Evolutionary conservation across 2,797 vertebrate genomes (phyloP).

Genomic region (Orientallactaga sibirica): DNA sequence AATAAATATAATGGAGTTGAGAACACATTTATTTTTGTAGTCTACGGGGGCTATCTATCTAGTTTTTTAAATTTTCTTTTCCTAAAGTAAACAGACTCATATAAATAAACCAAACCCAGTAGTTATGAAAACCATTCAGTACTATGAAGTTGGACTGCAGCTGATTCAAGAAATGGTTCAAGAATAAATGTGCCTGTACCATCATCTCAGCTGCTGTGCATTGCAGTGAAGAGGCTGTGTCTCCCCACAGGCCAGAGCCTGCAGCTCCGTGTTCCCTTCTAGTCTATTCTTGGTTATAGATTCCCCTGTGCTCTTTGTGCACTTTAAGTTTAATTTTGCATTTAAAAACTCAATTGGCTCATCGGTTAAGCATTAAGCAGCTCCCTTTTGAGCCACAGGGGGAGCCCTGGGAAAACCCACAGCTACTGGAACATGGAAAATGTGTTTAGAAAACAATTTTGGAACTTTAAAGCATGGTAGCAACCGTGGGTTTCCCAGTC

Average conservation of each 20-base stretch:
- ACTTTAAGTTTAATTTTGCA: slow-evolving; percentile 86
- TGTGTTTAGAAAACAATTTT: slow-evolving; percentile 83
- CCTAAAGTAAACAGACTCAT: not conserved
- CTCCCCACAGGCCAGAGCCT: slow-evolving; percentile 1
- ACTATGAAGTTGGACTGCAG: not conserved
- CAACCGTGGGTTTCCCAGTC: slow-evolving; percentile 80
- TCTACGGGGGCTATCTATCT: not conserved
- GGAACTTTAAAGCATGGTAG: slow-evolving; percentile 83
- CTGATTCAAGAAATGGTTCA: not conserved
- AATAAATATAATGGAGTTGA: not conserved
- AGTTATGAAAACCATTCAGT: not conserved
- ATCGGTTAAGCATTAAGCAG: slow-evolving; percentile 86
- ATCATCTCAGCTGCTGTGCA: not conserved
- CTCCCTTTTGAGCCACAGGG: slow-evolving; percentile 85
- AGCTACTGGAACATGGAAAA: slow-evolving; percentile 85
- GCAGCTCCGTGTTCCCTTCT: not conserved
- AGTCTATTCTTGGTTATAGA: slow-evolving; percentile 77
- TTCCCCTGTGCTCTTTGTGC: slow-evolving; percentile 81
- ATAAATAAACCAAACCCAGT: slow-evolving; percentile 20
- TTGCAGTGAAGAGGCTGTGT: not conserved
- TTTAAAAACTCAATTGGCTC: slow-evolving; percentile 86
- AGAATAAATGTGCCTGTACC: not conserved
- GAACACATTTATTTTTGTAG: not conserved
- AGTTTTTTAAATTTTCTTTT: not conserved
- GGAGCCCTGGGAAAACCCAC: slow-evolving; percentile 85